Evolutionary conservation across 2,888 invertebrate species (phyloP), one percentile per base, ranked within the genome.

Genomic region (Malthinus seriepunctatus): DNA sequence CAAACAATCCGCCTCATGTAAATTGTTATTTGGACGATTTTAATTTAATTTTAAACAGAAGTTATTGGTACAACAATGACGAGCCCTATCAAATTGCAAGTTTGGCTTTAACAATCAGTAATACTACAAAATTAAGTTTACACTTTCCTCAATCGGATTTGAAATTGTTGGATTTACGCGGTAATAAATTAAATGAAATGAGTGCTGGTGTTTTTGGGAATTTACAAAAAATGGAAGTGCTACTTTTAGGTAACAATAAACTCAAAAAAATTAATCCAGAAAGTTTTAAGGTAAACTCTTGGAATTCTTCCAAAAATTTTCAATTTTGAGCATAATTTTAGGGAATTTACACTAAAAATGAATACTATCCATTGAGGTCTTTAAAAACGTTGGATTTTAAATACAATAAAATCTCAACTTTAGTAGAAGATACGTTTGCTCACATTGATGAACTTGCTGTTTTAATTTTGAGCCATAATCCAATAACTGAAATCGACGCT

Each of bases 391-490:
- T 92, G 12, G 83, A 86, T 69, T 78, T 95, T 59, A 87, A 87
- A 0, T 74, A 86, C 72, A 95, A 95, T 74, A 79, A 83, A 14
- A 74, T 93, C 1, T 88, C 90, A 67, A 83, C 85, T 0, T 74
- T 93, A n/a, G 74, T 89, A 69, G 82, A 81, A 47, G 88, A 91
- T 71, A 69, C 91, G 1, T 93, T 95, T 73, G 88, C 89, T 67
- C 92, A 94, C 71, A 71, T 74, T 1, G 76, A 88, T 3, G 81
- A 85, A 49, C 73, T 95, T 35, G 85, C 86, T 64, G 82, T 83
- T 9, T 75, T 95, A 44, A 84, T 84, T 67, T 78, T 95, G 14
- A 85, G 86, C 61, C 83, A 85, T 9, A 95, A 95, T 76, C 89
- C 89, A 0, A 80, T 95, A 9, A 80, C 80, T 9, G 80, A 83